phyloP scores from a whole-genome alignment of 1,140 invertebrate species.

The Cydia amplana region DNA sequence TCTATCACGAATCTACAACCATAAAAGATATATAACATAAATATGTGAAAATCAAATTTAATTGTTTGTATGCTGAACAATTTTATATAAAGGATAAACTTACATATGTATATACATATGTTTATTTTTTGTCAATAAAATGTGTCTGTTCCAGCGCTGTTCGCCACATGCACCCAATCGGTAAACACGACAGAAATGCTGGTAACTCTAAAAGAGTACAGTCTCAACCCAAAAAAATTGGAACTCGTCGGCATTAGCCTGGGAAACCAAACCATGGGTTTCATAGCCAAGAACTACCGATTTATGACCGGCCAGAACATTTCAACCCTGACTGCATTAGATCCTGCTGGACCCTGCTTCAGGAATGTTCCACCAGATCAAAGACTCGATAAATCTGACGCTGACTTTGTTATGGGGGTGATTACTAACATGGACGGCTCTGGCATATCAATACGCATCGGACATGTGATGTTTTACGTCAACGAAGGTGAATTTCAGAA shows the following conservation, averaged over 20 bases:
- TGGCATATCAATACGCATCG: constrained; percentile 83
- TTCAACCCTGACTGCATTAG: constrained; percentile 62
- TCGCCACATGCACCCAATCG: constrained; percentile 54
- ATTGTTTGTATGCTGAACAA: too few relatives aligned
- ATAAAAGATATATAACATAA: too few relatives aligned
- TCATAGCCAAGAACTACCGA: constrained; percentile 60
- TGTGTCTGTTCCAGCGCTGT: constrained; percentile 40
- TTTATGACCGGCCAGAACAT: constrained; percentile 60
- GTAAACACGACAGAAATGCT: constrained; percentile 61
- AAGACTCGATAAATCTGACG: constrained; percentile 59
- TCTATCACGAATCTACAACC: too few relatives aligned
- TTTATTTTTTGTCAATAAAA: not conserved
- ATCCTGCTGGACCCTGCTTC: constrained; percentile 68
- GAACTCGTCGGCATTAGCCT: constrained; percentile 64
- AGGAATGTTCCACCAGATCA: constrained; percentile 58
- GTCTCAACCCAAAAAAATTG: constrained; percentile 57
- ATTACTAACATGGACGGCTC: constrained; percentile 85
- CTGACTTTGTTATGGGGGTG: constrained; percentile 80
- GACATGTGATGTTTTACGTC: constrained; percentile 84
- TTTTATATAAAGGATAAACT: too few relatives aligned
- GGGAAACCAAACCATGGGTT: constrained; percentile 60
- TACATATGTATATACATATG: not conserved
- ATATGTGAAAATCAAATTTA: too few relatives aligned
- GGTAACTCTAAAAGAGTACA: constrained; percentile 45
- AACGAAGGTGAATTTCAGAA: constrained; percentile 87